Evolutionary conservation across 1,140 invertebrate genomes (phyloP).

Genomic region (Riptortus pedestris): DNA sequence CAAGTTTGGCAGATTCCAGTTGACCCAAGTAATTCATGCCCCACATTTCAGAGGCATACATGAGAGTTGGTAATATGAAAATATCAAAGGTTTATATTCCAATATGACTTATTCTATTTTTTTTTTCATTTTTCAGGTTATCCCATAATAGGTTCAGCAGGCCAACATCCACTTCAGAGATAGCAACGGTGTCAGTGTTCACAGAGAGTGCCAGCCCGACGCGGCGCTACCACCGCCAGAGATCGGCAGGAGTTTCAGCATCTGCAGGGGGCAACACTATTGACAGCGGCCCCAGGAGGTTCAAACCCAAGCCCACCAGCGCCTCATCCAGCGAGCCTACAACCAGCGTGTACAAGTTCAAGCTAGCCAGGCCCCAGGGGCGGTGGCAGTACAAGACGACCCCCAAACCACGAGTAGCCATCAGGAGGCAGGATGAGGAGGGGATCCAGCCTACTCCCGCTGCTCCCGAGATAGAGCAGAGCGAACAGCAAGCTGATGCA

Average conservation of each 20-base stretch:
- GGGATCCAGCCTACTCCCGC: constrained; percentile 41
- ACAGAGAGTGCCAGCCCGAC: constrained; percentile 44
- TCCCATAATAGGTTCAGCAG: constrained; percentile 41
- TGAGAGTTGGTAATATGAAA: no score
- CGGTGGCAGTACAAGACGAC: constrained; percentile 82
- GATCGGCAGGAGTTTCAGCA: constrained; percentile 26
- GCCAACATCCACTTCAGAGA: constrained; percentile 39
- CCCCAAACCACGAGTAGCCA: constrained; percentile 70
- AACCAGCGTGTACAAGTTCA: constrained; percentile 58
- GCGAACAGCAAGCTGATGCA: constrained; percentile 41
- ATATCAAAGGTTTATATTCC: no score
- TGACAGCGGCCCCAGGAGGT: constrained; percentile 24
- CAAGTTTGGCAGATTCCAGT: no score
- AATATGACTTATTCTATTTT: background rate
- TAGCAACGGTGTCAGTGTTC: constrained; percentile 51
- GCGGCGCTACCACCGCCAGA: constrained; percentile 37
- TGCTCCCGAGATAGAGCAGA: constrained; percentile 30
- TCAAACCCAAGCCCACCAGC: constrained; percentile 27
- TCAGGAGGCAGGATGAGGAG: constrained; percentile 57
- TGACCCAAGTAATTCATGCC: no score
- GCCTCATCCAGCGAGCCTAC: constrained; percentile 34
- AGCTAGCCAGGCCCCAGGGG: constrained; percentile 61
- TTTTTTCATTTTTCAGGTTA: constrained; percentile 23
- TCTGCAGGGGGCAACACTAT: constrained; percentile 20
- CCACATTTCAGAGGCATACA: no score